phyloP scores from a whole-genome alignment of 2,888 invertebrate species.

The Ceraclea dissimilis region DNA sequence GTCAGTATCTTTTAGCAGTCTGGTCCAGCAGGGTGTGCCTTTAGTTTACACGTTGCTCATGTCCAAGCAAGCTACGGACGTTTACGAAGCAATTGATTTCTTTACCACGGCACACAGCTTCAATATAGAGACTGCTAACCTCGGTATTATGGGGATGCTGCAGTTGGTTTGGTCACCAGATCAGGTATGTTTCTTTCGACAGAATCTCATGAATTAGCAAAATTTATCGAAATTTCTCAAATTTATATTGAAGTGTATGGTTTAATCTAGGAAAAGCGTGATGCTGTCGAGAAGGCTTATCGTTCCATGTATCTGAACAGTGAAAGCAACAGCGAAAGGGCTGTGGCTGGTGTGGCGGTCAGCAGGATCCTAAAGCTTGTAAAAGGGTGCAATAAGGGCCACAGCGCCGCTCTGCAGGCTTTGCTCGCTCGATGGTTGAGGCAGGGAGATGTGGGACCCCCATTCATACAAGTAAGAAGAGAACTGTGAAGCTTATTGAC shows the following conservation, averaged over 20 bases:
- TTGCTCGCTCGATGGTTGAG: slow-evolving; percentile 41
- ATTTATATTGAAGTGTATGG: too few relatives aligned
- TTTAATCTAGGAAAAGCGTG: slow-evolving; percentile 47
- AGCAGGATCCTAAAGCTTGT: slow-evolving; percentile 34
- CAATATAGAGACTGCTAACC: slow-evolving; percentile 62
- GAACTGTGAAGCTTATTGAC: not conserved
- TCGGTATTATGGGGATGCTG: slow-evolving; percentile 70
- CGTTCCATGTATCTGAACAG: slow-evolving; percentile 59
- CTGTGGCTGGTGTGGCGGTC: slow-evolving; percentile 38
- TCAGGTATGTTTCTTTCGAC: slow-evolving; percentile 36
- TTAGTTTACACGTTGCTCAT: slow-evolving; percentile 66
- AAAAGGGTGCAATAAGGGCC: slow-evolving; percentile 36
- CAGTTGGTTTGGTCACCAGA: slow-evolving; percentile 76
- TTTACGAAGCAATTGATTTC: slow-evolving; percentile 83
- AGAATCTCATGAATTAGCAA: too few relatives aligned
- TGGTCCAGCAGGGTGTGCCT: slow-evolving; percentile 38
- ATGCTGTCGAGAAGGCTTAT: slow-evolving; percentile 71
- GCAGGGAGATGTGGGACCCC: slow-evolving; percentile 40
- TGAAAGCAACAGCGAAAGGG: slow-evolving; percentile 43
- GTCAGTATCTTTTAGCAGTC: slow-evolving; percentile 46
- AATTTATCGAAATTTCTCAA: too few relatives aligned
- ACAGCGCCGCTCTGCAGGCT: slow-evolving; percentile 41
- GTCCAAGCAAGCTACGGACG: slow-evolving; percentile 68
- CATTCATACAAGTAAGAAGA: slow-evolving; percentile 44
- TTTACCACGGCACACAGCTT: slow-evolving; percentile 76